Evolutionary conservation across 2,797 vertebrate genomes (phyloP), one percentile per base, ranked within the genome.

Genomic region (Rhinatrema bivittatum): DNA sequence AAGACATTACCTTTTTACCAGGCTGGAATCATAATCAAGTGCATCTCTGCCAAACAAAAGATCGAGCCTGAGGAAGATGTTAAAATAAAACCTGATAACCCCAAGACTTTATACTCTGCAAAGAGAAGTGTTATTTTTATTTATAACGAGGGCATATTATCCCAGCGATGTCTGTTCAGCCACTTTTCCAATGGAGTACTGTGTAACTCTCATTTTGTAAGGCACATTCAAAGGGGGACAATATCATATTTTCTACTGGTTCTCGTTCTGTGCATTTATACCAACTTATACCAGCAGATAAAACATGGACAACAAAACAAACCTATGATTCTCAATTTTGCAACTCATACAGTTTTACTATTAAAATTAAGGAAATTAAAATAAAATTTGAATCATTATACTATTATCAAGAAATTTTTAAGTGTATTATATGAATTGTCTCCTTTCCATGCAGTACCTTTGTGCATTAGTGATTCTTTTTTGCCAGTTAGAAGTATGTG

Each of bases 221-320:
- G 81, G 79, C 74, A 70, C 70, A n/a, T n/a, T n/a, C n/a, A n/a
- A n/a, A 58, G 81, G 71, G 71, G 62, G 65, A 82, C 70, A 78
- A 7, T 9, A 18, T 30, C 16, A 19, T 7, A 31, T 76, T 81
- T 80, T 82, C 77, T 82, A 81, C 82, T 72, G 70, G 70, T 82
- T 80, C 81, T 82, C 84, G 79, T 83, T 82, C 82, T 83, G 72
- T 82, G 79, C 81, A 75, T 86, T 86, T 86, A 81, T 84, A 84
- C 76, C 76, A 78, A 82, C 77, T 77, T 77, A 81, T 84, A 86
- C 82, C 84, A 86, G 84, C 84, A 85, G 86, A 82, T 84, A 82
- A 82, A 81, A 69, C 74, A 81, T 79, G 83, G 79, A 83, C 80
- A 82, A 82, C 78, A 82, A 81, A 81, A 80, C 54, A 76, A 74